Evolutionary conservation across 1,140 invertebrate species (phyloP).

Genomic region (Scylla paramamosain): DNA sequence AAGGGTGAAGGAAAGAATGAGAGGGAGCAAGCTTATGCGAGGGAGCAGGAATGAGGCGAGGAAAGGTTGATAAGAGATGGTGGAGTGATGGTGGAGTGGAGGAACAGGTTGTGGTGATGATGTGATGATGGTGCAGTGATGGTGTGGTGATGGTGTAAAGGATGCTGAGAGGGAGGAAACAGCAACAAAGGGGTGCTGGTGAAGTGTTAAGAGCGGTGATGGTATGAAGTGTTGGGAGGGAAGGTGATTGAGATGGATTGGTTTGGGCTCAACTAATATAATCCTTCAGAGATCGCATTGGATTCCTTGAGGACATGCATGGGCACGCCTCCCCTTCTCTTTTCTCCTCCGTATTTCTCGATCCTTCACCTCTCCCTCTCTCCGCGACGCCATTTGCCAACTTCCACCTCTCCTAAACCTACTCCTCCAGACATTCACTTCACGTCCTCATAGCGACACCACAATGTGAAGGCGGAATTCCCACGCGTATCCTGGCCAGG

Average conservation of each 20-base stretch:
- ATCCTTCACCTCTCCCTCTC: background rate
- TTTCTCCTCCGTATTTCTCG: background rate
- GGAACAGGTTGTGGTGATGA: background rate
- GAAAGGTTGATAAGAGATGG: background rate
- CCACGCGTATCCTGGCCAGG: background rate
- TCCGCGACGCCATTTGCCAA: background rate
- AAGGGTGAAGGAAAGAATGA: background rate
- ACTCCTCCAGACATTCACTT: background rate
- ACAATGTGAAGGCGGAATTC: background rate
- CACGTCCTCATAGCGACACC: background rate
- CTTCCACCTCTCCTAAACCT: background rate
- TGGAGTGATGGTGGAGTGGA: background rate
- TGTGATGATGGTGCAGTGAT: too few relatives aligned
- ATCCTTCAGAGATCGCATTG: too few relatives aligned
- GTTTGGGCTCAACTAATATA: too few relatives aligned
- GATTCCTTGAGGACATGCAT: too few relatives aligned
- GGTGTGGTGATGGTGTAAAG: too few relatives aligned
- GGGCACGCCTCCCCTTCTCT: background rate
- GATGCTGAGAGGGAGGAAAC: background rate
- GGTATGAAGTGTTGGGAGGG: too few relatives aligned
- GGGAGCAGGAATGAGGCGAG: background rate
- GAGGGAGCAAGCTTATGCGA: background rate
- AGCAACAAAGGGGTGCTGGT: background rate
- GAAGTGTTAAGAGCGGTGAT: too few relatives aligned
- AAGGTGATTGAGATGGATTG: too few relatives aligned